These are phyloP conservation scores for Archips crataeganus DNA, from an alignment of 2,888 invertebrate genomes.

Conservation along the genomic window DNA sequence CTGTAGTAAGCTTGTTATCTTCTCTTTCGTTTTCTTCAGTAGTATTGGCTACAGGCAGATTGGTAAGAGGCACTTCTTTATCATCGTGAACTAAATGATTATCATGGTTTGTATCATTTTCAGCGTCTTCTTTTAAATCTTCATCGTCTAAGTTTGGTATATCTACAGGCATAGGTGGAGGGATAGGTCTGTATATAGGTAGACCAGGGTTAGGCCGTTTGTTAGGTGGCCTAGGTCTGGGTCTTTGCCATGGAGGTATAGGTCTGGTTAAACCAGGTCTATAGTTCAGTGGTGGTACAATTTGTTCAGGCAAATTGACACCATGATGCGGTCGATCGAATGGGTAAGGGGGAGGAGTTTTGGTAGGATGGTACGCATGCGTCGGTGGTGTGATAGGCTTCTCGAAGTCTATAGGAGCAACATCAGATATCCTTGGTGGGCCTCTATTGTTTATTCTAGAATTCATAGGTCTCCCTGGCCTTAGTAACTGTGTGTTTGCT, in stretches of 20 bases:
- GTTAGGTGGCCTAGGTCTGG: slow-evolving; percentile 84
- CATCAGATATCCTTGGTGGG: slow-evolving; percentile 93
- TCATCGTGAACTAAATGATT: slow-evolving; percentile 70
- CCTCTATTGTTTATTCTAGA: slow-evolving; percentile 96
- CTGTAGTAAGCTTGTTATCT: slow-evolving; percentile 59
- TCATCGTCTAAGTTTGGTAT: slow-evolving; percentile 69
- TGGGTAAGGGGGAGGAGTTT: slow-evolving; percentile 89
- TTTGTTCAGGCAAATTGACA: slow-evolving; percentile 90
- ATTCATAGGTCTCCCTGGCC: slow-evolving; percentile 89
- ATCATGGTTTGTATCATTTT: slow-evolving; percentile 74
- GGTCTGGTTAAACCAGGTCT: slow-evolving; percentile 87
- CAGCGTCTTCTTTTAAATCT: slow-evolving; percentile 63
- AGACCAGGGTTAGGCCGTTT: slow-evolving; percentile 83
- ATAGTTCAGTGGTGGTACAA: slow-evolving; percentile 87
- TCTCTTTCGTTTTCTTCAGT: slow-evolving; percentile 60
- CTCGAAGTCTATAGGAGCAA: slow-evolving; percentile 89
- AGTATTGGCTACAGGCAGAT: slow-evolving; percentile 55
- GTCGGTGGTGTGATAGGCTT: slow-evolving; percentile 79
- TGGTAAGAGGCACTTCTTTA: slow-evolving; percentile 52
- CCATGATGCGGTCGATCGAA: slow-evolving; percentile 90
- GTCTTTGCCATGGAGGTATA: slow-evolving; percentile 89
- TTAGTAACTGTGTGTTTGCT: slow-evolving; percentile 88
- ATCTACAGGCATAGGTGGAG: slow-evolving; percentile 76
- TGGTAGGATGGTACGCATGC: slow-evolving; percentile 75
- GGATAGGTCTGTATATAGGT: slow-evolving; percentile 88